Evolutionary conservation across 1,140 invertebrate species (phyloP), one percentile per base, ranked within the genome.

Genomic region (Drosophila albomicans): DNA sequence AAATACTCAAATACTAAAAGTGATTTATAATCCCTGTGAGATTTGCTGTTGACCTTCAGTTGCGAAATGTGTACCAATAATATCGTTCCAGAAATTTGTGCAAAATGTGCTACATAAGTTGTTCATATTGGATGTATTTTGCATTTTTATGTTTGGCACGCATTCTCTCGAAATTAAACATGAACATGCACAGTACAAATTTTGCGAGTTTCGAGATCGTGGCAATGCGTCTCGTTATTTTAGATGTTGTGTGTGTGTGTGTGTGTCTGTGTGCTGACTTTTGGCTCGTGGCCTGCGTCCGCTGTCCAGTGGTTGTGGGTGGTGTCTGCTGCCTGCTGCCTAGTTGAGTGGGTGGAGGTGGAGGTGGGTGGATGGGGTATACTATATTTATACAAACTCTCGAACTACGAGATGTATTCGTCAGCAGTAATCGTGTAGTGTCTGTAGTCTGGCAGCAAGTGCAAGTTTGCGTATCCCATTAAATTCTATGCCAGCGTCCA

Each of bases 401-500:
- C 51, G 20, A 3, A 25, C 20, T 25, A 25, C 20, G 20, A 58
- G 63, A 6, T 32, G 30, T 32, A 32, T 8, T 56, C 10, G 46
- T 13, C n/a, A 46, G 16, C 59, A 11, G 52, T 28, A 56, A 28
- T 20, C 46, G 30, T 46, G 58, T 49, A 65, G 38, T 67, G 49
- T 76, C 48, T 67, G 51, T 54, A 51, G 59, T 59, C 20, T 45
- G 63, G 63, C 45, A 68, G 70, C 82, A 88, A 88, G 73, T 87
- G 84, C 84, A 88, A 82, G 79, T 77, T 82, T 79, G 82, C 79
- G 78, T 66, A 82, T 82, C 77, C 66, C 56, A 79, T 86, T 81
- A 49, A 61, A 67, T 63, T 58, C 45, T 62, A 16, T 64, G 68
- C 67, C 57, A 54, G 48, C 48, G 45, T 67, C 57, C 69, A 67